phyloP scores from a whole-genome alignment of 2,113 vertebrate species.

The Zapornia atra region DNA sequence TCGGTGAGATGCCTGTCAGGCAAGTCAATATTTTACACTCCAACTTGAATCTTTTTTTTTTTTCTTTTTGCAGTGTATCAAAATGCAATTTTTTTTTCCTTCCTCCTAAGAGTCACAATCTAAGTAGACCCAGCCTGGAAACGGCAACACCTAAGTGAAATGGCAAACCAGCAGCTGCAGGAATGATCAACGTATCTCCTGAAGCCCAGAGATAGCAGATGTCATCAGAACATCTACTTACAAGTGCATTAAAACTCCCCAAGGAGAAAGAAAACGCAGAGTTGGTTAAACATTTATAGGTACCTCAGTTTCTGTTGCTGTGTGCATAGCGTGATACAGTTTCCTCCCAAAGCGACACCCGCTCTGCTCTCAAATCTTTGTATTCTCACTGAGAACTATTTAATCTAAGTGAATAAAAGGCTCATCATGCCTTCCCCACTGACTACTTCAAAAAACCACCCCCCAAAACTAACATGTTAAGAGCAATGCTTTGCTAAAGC shows the following conservation, averaged over 20 bases:
- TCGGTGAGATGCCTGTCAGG: background rate
- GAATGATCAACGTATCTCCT: background rate
- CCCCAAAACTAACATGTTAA: background rate
- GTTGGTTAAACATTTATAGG: slow-evolving; percentile 48
- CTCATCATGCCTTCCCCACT: background rate
- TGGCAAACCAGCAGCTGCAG: background rate
- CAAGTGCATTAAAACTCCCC: slow-evolving; percentile 15
- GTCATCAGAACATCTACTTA: slow-evolving; percentile 9
- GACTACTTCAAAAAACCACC: background rate
- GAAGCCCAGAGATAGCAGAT: background rate
- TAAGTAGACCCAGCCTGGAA: background rate
- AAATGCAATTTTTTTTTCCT: slow-evolving; percentile 13
- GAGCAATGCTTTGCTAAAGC: background rate
- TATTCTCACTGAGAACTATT: background rate
- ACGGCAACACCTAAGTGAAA: background rate
- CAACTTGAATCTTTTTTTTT: background rate
- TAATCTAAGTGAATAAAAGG: slow-evolving; percentile 9
- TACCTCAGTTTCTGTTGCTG: background rate
- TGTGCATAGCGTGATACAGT: background rate
- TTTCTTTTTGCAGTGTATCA: background rate
- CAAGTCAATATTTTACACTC: slow-evolving; percentile 41
- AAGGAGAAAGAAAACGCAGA: background rate
- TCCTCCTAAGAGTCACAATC: background rate
- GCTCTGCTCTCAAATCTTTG: background rate
- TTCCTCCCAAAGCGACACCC: background rate